phyloP scores from a whole-genome alignment of 1,140 invertebrate genomes.

The Drosophila paulistorum region DNA sequence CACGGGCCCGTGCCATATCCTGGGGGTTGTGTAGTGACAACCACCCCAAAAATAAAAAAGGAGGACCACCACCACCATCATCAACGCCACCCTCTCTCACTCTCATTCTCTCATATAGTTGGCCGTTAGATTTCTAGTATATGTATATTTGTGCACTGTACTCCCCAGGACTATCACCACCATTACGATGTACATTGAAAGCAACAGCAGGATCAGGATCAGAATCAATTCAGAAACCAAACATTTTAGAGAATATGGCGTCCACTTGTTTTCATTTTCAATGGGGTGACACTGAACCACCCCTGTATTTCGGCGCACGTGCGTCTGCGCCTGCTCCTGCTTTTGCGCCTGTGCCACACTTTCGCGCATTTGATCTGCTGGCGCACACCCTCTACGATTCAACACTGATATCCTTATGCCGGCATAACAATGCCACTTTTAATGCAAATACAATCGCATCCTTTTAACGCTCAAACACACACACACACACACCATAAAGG shows the following conservation, averaged over 20 bases:
- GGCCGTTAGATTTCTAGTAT: conserved; percentile 75
- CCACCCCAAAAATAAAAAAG: conserved; percentile 56
- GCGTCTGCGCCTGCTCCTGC: conserved; percentile 33
- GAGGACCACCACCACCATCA: conserved; percentile 43
- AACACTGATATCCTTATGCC: conserved; percentile 67
- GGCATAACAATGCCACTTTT: conserved; percentile 73
- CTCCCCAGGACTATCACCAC: conserved; percentile 32
- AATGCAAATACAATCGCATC: conserved; percentile 80
- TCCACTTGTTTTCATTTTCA: conserved; percentile 75
- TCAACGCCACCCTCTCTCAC: conserved; percentile 50
- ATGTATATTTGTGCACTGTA: conserved; percentile 69
- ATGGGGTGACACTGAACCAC: conserved; percentile 41
- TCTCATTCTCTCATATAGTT: conserved; percentile 7
- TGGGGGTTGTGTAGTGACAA: conserved; percentile 64
- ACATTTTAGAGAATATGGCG: conserved; percentile 65
- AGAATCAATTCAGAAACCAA: conserved; percentile 63
- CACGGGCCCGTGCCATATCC: conserved; percentile 74
- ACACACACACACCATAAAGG: conserved; percentile 38
- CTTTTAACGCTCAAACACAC: conserved; percentile 45
- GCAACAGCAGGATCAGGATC: conserved; percentile 31
- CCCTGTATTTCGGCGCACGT: conserved; percentile 61
- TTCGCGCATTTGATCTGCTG: conserved; percentile 70
- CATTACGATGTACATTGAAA: not conserved
- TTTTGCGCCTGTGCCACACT: conserved; percentile 71
- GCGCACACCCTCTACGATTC: conserved; percentile 62